Conservation (phyloP, 2,797 vertebrate genomes). For the Coracias cyanogaster region DNA sequence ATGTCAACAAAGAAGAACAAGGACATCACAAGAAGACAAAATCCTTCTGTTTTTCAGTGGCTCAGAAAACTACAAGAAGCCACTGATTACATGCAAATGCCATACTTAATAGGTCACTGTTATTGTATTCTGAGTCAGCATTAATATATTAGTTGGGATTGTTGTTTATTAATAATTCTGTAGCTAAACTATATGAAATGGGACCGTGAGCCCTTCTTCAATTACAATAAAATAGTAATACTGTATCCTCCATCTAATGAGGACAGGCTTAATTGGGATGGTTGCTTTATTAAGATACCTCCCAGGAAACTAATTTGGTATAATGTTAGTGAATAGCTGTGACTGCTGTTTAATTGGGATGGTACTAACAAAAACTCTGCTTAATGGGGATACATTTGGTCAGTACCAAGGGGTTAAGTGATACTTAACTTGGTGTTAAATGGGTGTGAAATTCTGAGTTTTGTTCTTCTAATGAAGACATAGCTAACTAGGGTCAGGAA, state of each 20-base stretch:
- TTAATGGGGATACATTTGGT: conserved; percentile 65
- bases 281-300: conserved; percentile 78
- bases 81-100: conserved; percentile 47
- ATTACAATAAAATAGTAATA: conserved; percentile 72
- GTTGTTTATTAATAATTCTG: conserved; percentile 37
- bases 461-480: conserved; percentile 56
- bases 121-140: conserved; percentile 70
- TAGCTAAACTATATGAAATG: conserved; percentile 37
- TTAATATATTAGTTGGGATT: conserved; percentile 52
- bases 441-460: conserved; percentile 61
- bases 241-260: conserved; percentile 77
- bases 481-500: conserved; percentile 51
- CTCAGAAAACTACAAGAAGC: conserved; percentile 20
- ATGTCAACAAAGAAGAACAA: conserved; percentile 64
- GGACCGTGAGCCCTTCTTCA: conserved; percentile 48
- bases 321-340: conserved; percentile 76
- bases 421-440: conserved; percentile 70
- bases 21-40: conserved; percentile 70
- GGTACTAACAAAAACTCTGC: conserved; percentile 68
- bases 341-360: conserved; percentile 74
- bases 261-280: conserved; percentile 77
- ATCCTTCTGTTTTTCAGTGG: conserved; percentile 24
- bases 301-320: conserved; percentile 78
- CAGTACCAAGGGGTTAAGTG: conserved; percentile 67
- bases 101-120: conserved; percentile 64